Conservation (phyloP, 2,797 vertebrate species). For the Knipowitschia caucasica region DNA sequence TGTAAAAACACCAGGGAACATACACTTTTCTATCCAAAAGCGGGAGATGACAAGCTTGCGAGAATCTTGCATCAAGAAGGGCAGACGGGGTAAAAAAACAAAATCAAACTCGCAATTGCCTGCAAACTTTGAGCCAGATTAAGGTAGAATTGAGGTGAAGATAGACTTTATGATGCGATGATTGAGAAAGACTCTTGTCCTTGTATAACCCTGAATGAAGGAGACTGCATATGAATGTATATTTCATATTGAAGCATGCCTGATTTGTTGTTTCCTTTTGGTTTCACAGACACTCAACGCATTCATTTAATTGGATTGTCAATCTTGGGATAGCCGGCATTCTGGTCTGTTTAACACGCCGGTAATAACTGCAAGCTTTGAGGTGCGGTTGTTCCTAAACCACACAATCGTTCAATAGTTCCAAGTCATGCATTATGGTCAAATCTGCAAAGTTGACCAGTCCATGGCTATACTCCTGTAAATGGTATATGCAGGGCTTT, state of each 20-base stretch:
- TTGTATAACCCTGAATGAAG: neutral
- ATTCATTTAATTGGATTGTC: constrained; percentile 72
- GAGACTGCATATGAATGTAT: neutral
- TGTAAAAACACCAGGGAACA: constrained; percentile 3
- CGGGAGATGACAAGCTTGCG: neutral
- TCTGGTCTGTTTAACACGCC: constrained; percentile 46
- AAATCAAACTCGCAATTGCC: neutral
- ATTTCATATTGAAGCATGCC: constrained; percentile 1
- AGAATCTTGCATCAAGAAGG: neutral
- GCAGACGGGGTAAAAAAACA: neutral
- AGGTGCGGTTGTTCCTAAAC: constrained; percentile 54
- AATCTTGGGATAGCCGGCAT: constrained; percentile 57
- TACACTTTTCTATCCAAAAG: neutral
- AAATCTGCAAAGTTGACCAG: constrained; percentile 24
- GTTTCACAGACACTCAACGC: constrained; percentile 49
- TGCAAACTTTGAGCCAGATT: neutral
- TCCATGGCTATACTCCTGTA: constrained; percentile 33
- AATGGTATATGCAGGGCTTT: too few species aligned
- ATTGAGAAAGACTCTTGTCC: neutral
- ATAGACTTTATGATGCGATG: neutral
- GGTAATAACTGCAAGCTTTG: constrained; percentile 39
- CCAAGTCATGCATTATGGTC: constrained; percentile 22
- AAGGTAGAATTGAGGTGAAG: neutral
- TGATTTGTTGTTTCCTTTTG: constrained; percentile 46
- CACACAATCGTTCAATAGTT: constrained; percentile 53